A percentile compares a stretch with the other conserved stretches of the same genome.
phyloP scores from a whole-genome alignment of 1,140 invertebrate genomes.

The Chymomyza costata region DNA sequence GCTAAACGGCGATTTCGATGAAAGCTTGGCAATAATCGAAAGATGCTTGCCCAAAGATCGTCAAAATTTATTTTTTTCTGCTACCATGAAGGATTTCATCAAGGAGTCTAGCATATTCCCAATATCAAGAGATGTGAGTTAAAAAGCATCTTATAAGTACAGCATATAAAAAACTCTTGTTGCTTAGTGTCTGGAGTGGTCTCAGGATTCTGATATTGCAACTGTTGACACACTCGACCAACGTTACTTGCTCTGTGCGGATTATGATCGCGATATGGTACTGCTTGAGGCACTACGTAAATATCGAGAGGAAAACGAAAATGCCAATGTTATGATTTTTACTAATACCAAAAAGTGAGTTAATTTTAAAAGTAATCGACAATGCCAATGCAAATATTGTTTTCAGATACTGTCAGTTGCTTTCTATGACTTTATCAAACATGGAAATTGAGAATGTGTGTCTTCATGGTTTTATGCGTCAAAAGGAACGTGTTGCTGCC shows the following conservation, averaged over 20 bases:
- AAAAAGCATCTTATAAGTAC: neutral
- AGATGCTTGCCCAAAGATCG: constrained; percentile 85
- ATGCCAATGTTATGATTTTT: constrained; percentile 93
- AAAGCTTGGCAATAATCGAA: constrained; percentile 90
- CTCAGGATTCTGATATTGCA: constrained; percentile 80
- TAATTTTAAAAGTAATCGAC: neutral
- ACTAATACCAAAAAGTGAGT: constrained; percentile 94
- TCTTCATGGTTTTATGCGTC: constrained; percentile 90
- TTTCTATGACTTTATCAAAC: constrained; percentile 90
- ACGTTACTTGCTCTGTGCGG: constrained; percentile 91
- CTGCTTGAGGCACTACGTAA: constrained; percentile 90
- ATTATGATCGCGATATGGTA: constrained; percentile 94
- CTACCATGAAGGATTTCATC: constrained; percentile 92
- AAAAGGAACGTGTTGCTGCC: constrained; percentile 86
- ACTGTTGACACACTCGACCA: constrained; percentile 94
- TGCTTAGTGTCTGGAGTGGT: constrained; percentile 77
- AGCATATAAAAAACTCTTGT: neutral
- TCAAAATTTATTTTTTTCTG: constrained; percentile 95
- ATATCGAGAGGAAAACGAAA: constrained; percentile 83
- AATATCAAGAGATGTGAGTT: constrained; percentile 58
- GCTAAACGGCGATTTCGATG: constrained; percentile 87
- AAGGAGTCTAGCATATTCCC: constrained; percentile 75
- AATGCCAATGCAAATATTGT: constrained; percentile 22
- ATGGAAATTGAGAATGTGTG: constrained; percentile 92
- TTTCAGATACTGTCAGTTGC: constrained; percentile 86